Conservation (phyloP, 2,888 invertebrate species). For the Spatulosminthurus flaviceps region DNA sequence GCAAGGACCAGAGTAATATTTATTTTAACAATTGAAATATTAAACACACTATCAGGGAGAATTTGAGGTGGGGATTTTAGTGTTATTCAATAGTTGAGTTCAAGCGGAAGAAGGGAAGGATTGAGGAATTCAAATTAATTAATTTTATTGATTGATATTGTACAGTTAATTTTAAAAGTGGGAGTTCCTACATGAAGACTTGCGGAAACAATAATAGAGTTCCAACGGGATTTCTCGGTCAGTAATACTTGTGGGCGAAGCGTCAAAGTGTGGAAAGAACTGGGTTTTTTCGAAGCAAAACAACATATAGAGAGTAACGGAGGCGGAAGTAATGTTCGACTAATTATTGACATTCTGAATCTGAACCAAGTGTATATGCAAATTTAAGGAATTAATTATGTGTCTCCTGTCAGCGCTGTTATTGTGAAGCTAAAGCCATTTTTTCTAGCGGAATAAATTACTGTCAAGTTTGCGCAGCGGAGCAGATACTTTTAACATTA, state of each 20-base stretch:
- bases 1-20: no score
- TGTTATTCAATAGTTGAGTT: no score
- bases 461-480: conserved; percentile 23
- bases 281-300: not conserved
- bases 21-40: no score
- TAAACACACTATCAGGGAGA: no score
- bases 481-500: not conserved
- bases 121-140: no score
- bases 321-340: conserved; percentile 19
- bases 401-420: conserved; percentile 2
- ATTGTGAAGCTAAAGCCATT: not conserved
- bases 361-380: not conserved
- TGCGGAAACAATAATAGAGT: conserved; percentile 26
- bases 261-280: not conserved
- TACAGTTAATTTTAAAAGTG: not conserved
- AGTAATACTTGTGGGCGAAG: not conserved
- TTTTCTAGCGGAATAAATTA: conserved; percentile 16
- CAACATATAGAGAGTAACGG: not conserved
- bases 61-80: no score
- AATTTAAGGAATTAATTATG: conserved; percentile 20
- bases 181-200: not conserved
- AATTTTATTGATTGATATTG: not conserved
- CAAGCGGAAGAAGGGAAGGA: no score
- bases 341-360: conserved; percentile 22
- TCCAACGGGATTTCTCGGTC: conserved; percentile 23